These are phyloP conservation scores for Thereva nobilitata DNA, from an alignment of 2,888 invertebrate species.

Conservation along the genomic window DNA sequence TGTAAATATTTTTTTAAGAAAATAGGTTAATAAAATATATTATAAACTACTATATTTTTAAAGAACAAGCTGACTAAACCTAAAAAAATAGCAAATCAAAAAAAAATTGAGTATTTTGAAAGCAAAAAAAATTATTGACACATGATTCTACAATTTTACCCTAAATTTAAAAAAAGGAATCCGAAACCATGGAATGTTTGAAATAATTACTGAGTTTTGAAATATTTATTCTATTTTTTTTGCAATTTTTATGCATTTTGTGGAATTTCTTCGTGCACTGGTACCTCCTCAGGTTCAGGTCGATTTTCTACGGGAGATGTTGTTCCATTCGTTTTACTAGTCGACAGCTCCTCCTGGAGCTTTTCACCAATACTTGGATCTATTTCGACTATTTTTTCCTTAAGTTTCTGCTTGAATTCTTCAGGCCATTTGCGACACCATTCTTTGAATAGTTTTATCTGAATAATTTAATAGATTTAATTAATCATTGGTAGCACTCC, in stretches of 20 bases:
- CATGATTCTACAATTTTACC: too few species aligned
- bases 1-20: too few species aligned
- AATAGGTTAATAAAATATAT: too few species aligned
- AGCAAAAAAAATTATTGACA: too few species aligned
- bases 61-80: too few species aligned
- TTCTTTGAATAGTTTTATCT: slow-evolving; percentile 81
- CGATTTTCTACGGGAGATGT: neutral
- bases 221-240: too few species aligned
- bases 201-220: too few species aligned
- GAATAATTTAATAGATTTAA: slow-evolving; percentile 45
- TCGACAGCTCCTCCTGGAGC: slow-evolving; percentile 61
- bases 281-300: slow-evolving; percentile 13
- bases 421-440: slow-evolving; percentile 81
- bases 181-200: too few species aligned
- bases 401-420: slow-evolving; percentile 71
- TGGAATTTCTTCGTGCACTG: slow-evolving; percentile 4
- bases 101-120: too few species aligned
- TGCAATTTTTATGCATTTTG: slow-evolving; percentile 16
- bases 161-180: too few species aligned
- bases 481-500: neutral
- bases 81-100: too few species aligned
- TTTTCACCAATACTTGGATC: slow-evolving; percentile 75
- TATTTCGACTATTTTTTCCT: slow-evolving; percentile 70
- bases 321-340: slow-evolving; percentile 29
- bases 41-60: too few species aligned